phyloP scores from a whole-genome alignment of 2,113 vertebrate genomes.

The Oncorhynchus kisutch region DNA sequence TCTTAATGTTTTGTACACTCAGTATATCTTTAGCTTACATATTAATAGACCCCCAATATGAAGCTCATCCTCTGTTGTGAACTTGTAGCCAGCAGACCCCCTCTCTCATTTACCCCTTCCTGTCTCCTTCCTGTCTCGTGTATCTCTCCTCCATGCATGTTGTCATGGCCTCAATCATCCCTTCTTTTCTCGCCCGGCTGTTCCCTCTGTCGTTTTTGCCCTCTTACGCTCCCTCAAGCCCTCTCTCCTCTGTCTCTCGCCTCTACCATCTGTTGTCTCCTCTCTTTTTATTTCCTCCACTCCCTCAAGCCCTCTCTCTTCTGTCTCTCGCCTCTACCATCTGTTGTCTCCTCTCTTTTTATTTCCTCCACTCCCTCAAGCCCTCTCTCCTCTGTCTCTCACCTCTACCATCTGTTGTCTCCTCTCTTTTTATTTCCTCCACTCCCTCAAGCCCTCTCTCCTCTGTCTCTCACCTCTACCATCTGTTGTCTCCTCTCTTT shows the following conservation, averaged over 20 bases:
- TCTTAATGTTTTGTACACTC: not conserved
- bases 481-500: constrained; percentile 10
- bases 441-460: constrained; percentile 10
- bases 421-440: constrained; percentile 22
- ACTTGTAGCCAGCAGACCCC: not conserved
- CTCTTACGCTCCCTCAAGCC: not conserved
- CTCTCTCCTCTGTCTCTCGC: not conserved
- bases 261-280: constrained; percentile 2
- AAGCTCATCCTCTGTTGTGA: constrained; percentile 1
- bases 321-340: not conserved
- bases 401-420: not conserved
- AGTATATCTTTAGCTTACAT: constrained; percentile 18
- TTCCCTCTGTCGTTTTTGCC: not conserved
- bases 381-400: not conserved
- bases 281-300: constrained; percentile 23
- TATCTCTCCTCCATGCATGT: not conserved
- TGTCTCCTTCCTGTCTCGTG: not conserved
- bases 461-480: not conserved
- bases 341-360: constrained; percentile 15
- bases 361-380: constrained; percentile 18
- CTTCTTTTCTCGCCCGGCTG: not conserved
- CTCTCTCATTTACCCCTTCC: not conserved
- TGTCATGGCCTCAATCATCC: not conserved
- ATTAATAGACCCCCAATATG: not conserved
- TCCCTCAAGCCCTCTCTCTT: not conserved